phyloP scores from a whole-genome alignment of 2,888 invertebrate species.

The Ptychoptera contaminata region DNA sequence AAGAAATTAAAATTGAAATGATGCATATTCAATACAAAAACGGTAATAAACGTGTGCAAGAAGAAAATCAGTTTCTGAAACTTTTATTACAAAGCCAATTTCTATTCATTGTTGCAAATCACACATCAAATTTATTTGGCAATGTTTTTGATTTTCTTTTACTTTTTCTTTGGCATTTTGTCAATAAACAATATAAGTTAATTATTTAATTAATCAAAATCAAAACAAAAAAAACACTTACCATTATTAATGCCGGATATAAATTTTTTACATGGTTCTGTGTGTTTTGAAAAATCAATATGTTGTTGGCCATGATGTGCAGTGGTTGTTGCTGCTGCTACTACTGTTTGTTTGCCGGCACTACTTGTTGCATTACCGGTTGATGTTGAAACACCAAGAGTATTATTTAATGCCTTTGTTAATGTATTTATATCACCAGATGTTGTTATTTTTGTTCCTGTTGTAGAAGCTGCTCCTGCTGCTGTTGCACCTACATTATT shows the following conservation, averaged over 20 bases:
- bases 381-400: not conserved
- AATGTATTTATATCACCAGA: no score
- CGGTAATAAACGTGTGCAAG: no score
- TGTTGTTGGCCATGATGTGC: conserved; percentile 19
- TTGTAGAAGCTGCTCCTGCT: not conserved
- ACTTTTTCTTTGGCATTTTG: not conserved
- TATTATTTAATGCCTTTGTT: not conserved
- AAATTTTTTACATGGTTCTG: conserved; percentile 49
- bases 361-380: not conserved
- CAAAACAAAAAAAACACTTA: conserved; percentile 10
- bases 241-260: conserved; percentile 19
- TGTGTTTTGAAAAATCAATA: conserved; percentile 47
- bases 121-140: conserved; percentile 2
- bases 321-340: not conserved
- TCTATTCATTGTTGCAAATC: no score
- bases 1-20: no score
- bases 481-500: not conserved
- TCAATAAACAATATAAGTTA: not conserved
- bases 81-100: no score
- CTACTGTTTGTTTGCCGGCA: not conserved
- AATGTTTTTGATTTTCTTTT: not conserved
- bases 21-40: no score
- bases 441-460: not conserved
- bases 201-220: not conserved
- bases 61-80: no score